These are phyloP conservation scores for Aphelocoma californica DNA, from an alignment of 2,797 vertebrate genomes.

Conservation along the genomic window DNA sequence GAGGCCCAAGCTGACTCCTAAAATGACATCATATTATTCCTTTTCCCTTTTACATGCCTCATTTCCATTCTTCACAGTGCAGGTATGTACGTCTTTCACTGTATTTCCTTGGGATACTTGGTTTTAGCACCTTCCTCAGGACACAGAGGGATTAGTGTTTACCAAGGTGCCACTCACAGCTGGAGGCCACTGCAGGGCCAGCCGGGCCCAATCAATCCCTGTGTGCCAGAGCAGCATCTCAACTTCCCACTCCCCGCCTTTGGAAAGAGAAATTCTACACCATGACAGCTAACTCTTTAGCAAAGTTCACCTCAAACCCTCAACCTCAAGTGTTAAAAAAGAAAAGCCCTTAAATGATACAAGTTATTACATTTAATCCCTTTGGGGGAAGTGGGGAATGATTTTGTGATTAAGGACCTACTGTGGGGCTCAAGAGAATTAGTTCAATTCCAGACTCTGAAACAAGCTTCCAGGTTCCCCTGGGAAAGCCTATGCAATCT, in stretches of 20 bases:
- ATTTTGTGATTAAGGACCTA: conserved; percentile 69
- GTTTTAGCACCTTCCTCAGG: background rate
- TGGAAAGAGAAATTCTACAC: background rate
- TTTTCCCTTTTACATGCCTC: background rate
- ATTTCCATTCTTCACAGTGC: background rate
- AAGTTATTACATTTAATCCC: conserved; percentile 58
- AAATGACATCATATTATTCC: background rate
- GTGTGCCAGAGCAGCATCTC: background rate
- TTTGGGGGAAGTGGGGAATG: conserved; percentile 36
- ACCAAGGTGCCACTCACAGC: background rate
- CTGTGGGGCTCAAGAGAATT: conserved; percentile 47
- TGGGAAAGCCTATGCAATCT: conserved; percentile 30
- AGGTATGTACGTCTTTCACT: background rate
- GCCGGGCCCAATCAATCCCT: background rate
- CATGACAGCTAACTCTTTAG: background rate
- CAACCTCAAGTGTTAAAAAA: conserved; percentile 45
- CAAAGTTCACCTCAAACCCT: conserved; percentile 34
- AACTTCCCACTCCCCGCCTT: background rate
- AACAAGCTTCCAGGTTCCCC: conserved; percentile 40
- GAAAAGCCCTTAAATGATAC: conserved; percentile 41
- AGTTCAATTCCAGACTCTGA: conserved; percentile 49
- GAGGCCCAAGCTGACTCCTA: background rate
- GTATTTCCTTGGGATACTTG: background rate
- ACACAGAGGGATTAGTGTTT: background rate
- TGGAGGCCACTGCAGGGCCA: background rate